Evolutionary conservation across 2,888 invertebrate species (phyloP), one percentile per base, ranked within the genome.

Genomic region (Tipula unca): DNA sequence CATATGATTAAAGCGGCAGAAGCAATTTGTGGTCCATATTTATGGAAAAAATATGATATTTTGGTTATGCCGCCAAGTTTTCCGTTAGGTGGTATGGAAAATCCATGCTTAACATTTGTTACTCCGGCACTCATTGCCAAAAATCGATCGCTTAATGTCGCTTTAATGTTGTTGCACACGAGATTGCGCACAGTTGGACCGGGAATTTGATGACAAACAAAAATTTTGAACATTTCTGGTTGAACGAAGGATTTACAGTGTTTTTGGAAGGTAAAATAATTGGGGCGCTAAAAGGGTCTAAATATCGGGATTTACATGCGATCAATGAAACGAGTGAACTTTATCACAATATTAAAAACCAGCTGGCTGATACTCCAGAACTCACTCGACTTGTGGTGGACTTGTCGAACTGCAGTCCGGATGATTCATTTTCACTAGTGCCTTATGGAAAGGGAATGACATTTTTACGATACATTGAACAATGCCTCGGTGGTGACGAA

Each of bases 81-180:
- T 92, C 97, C 98, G 0, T 98, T 94, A 89, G 98, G 98, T 0
- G 98, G 98, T 17, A 99, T 99, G 98, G 98, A 99, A 91, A 98
- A 99, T 92, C 98, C 98, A 0, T 98, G 98, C 89, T 91, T 99
- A 85, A 98, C 98, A 0, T 99, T 99, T 91, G 95, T 98, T 2
- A 98, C 98, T 0, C 98, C 98, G 3, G 98, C 98, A 0, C 89
- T 98, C 85, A 91, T 99, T 92, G 96, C 95, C 90, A 92, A 92
- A 1, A 98, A 99, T 90, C 93, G 95, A 86, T 98, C 98, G 14
- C 92, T 97, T n/a, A n/a, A n/a, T n/a, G n/a, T n/a, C n/a, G n/a
- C 88, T 97, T 96, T 0, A 94, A 95, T 90, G 98, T 98, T 0
- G 95, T 99, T 87, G 97, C 97, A 1, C 99, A 99, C 91, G 98